Evolutionary conservation across 2,113 vertebrate genomes (phyloP).

Genomic region (Natator depressus): DNA sequence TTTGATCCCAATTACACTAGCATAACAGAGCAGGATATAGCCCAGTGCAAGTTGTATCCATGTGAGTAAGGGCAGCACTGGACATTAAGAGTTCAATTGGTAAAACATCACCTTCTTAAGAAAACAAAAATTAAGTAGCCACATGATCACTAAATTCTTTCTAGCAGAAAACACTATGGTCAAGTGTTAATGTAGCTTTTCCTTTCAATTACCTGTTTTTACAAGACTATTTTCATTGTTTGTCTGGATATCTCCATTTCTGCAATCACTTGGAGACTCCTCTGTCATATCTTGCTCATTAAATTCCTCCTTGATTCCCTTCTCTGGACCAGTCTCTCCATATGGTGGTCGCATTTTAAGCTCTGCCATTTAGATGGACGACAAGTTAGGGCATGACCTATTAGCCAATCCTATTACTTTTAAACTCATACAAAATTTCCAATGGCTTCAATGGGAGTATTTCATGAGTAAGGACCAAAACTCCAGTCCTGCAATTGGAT

Average conservation of each 20-base stretch:
- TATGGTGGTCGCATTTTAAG: constrained; percentile 4
- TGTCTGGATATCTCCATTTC: rapidly evolving
- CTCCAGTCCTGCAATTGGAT: neutral
- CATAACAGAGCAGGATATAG: neutral
- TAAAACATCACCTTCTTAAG: neutral
- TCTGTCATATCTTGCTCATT: rapidly evolving
- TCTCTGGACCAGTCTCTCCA: neutral
- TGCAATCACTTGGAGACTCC: rapidly evolving
- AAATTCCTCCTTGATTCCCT: neutral
- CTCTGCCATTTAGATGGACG: neutral
- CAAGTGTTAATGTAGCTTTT: neutral
- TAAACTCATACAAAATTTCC: rapidly evolving
- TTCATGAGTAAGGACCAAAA: neutral
- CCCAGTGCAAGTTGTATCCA: neutral
- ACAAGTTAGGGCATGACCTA: neutral
- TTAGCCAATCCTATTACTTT: neutral
- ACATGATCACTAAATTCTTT: neutral
- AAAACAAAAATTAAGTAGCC: neutral
- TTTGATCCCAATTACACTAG: neutral
- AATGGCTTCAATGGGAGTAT: rapidly evolving
- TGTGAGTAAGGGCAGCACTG: rapidly evolving
- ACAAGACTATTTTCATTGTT: neutral
- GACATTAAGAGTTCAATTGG: neutral
- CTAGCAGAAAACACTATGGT: neutral
- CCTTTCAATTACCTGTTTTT: constrained; percentile 26